phyloP scores from a whole-genome alignment of 2,888 invertebrate species.

The Lasius fuliginosus region DNA sequence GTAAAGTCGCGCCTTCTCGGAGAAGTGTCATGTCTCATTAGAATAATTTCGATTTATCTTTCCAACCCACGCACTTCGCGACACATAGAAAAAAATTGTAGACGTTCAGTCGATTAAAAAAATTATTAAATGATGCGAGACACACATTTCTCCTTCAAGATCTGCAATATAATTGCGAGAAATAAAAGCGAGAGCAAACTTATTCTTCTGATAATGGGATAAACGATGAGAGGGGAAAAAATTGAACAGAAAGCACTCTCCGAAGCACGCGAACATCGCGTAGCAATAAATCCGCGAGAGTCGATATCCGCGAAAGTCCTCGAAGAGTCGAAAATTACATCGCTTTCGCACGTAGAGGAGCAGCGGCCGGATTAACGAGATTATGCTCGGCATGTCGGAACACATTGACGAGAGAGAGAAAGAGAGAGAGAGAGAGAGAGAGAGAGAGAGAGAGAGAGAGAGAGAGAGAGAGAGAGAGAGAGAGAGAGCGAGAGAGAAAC shows the following conservation, averaged over 20 bases:
- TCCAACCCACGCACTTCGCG: background rate
- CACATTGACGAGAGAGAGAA: constrained; percentile 19
- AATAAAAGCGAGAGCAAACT: background rate
- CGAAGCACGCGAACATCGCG: background rate
- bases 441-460: constrained; percentile 8
- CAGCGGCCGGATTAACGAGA: constrained; percentile 52
- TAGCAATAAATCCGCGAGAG: too few relatives aligned
- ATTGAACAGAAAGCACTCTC: background rate
- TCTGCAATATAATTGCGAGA: background rate
- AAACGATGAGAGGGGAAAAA: background rate
- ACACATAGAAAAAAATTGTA: background rate
- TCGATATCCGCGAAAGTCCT: too few relatives aligned
- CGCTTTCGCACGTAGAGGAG: constrained; percentile 27
- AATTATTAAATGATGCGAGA: background rate
- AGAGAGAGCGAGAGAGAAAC: background rate
- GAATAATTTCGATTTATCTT: constrained; percentile 6
- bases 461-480: constrained; percentile 4
- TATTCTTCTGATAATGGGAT: background rate
- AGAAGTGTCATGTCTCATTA: background rate
- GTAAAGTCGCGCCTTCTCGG: background rate
- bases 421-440: background rate
- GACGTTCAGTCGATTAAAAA: background rate
- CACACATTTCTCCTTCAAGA: background rate
- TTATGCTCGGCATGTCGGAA: constrained; percentile 41
- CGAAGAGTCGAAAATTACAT: constrained; percentile 22